These are phyloP conservation scores for Sebastes kiyomatsui DNA, from an alignment of 2,797 vertebrate genomes.

Conservation along the genomic window DNA sequence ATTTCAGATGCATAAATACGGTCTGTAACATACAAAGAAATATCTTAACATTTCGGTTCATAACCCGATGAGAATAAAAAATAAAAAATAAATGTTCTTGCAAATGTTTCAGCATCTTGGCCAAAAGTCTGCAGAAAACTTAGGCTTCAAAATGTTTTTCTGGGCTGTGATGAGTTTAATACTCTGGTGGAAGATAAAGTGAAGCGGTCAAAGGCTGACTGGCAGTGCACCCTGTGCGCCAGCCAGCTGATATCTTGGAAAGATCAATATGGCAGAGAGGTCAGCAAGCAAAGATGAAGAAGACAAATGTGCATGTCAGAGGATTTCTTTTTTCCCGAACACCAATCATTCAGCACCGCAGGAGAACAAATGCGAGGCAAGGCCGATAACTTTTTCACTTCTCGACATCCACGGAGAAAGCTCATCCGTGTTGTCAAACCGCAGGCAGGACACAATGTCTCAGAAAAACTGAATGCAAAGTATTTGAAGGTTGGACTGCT, in stretches of 20 bases:
- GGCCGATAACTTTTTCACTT: slow-evolving; percentile 6
- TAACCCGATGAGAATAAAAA: not conserved
- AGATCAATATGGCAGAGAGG: slow-evolving; percentile 67
- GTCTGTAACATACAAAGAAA: not conserved
- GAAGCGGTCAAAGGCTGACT: slow-evolving; percentile 52
- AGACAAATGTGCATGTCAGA: slow-evolving; percentile 58
- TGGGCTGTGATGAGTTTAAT: slow-evolving; percentile 45
- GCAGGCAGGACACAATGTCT: not conserved
- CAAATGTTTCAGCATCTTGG: slow-evolving; percentile 12
- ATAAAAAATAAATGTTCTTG: not conserved
- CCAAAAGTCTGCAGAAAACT: not conserved
- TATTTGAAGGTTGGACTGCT: slow-evolving; percentile 3
- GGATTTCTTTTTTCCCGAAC: slow-evolving; percentile 26
- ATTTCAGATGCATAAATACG: not conserved
- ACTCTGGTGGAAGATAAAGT: slow-evolving; percentile 47
- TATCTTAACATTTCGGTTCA: not conserved
- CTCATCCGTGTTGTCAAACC: not conserved
- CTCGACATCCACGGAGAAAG: not conserved
- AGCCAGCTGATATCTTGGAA: slow-evolving; percentile 53
- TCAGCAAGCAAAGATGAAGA: slow-evolving; percentile 59
- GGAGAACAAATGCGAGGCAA: slow-evolving; percentile 24
- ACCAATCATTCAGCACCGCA: slow-evolving; percentile 34
- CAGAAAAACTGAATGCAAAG: slow-evolving; percentile 1
- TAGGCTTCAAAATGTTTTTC: slow-evolving; percentile 7
- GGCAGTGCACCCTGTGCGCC: slow-evolving; percentile 34